These are phyloP conservation scores for Atherinosoma microstoma DNA, from an alignment of 2,797 vertebrate species.

Conservation along the genomic window DNA sequence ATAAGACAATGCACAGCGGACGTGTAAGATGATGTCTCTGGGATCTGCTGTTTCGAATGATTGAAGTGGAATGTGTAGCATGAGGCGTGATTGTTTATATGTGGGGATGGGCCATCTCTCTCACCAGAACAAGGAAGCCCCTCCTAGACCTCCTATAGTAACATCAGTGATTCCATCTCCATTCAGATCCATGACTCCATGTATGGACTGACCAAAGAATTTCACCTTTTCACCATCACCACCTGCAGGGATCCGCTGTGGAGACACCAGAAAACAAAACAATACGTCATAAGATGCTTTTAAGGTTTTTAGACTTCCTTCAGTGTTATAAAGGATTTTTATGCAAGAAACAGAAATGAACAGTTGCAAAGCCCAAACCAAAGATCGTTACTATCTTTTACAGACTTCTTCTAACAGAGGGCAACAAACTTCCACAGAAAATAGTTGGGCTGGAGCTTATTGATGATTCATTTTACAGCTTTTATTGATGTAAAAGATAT, in stretches of 20 bases:
- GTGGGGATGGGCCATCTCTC: conserved; percentile 61
- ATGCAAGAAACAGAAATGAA: background rate
- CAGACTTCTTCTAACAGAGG: background rate
- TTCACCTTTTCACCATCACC: conserved; percentile 92
- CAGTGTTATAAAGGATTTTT: background rate
- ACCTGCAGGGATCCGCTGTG: conserved; percentile 91
- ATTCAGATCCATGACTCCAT: conserved; percentile 96
- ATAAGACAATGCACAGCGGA: conserved; percentile 41
- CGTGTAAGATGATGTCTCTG: conserved; percentile 28
- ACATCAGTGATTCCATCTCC: conserved; percentile 93
- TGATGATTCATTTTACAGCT: background rate
- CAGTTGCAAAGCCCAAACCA: background rate
- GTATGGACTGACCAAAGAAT: conserved; percentile 97
- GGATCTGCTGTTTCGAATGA: conserved; percentile 34
- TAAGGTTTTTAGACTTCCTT: background rate
- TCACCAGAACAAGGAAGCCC: conserved; percentile 95
- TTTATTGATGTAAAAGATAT: background rate
- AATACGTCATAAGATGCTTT: background rate
- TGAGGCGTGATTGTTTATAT: conserved; percentile 30
- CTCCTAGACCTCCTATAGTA: conserved; percentile 95
- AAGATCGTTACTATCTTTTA: background rate
- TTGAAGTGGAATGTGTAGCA: conserved; percentile 37
- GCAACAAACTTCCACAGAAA: background rate
- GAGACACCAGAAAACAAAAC: conserved; percentile 33
- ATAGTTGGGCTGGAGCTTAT: background rate